Base-by-base conservation (phyloP, 2,888 invertebrate species). In the Hedya salicella region DNA sequence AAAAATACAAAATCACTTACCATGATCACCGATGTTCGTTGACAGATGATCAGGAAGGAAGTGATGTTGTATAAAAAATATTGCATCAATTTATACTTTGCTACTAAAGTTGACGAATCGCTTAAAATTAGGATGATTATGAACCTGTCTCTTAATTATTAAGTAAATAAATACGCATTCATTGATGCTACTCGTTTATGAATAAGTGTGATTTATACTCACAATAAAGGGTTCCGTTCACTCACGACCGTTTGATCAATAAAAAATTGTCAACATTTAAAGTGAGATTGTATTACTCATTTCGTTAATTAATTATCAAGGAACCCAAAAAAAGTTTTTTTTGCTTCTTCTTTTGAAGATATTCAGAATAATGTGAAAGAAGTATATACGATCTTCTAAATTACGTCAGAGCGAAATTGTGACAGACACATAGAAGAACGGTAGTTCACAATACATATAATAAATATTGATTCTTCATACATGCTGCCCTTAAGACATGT, bases 51-150 rank as follows among this genome's bases (percentile, higher is more conserved):
- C 30, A 60, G 17, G 4, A 11, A 11, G 19, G 11, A 53, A 66
- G 60, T 66, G 65, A 48, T 46, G 40, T 3, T 16, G 6, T n/a
- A 36, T 11, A 53, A 46, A 66, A 40, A 53, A 53, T n/a, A 53
- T n/a, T 53, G 48, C 60, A 32, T 52, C 60, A 53, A 60, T 60
- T 66, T 66, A 66, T 66, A 66, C 53, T 32, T 14, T 5, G 6
- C 16, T 30, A 25, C 40, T 30, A 6, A 17, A 44, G 53, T 53
- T 40, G 52, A 40, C 13, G 30, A 36, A 13, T 40, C 39, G 14
- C 39, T 14, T 48, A 40, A 53, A 40, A 53, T 46, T 11, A 40
- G 36, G n/a, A 16, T 59, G 50, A 36, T 44, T 19, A 32, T 13
- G 19, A 60, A 53, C 65, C 39, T n/a, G 65, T 53, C 30, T 3